These are phyloP conservation scores for Adoxophyes honmai DNA, from an alignment of 1,140 invertebrate genomes.

Conservation along the genomic window DNA sequence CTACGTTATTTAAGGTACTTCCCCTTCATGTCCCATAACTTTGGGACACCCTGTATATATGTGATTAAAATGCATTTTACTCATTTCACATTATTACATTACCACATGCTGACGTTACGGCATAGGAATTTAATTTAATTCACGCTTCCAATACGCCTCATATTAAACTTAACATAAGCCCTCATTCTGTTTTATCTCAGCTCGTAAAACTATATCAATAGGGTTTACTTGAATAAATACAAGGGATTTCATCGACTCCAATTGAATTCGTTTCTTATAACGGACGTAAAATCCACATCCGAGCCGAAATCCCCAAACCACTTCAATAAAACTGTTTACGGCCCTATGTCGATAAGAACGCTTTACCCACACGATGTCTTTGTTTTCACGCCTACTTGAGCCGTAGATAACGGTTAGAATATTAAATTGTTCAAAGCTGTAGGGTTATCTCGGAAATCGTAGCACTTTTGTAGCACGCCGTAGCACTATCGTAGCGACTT, in stretches of 20 bases:
- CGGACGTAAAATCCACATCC: constrained; percentile 1
- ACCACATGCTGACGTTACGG: too few relatives aligned
- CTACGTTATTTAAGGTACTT: too few relatives aligned
- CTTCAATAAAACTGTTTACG: constrained; percentile 11
- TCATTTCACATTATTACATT: too few relatives aligned
- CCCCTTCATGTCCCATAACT: too few relatives aligned
- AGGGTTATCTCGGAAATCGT: not conserved
- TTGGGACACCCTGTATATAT: too few relatives aligned
- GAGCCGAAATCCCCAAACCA: constrained; percentile 1
- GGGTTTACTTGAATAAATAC: not conserved
- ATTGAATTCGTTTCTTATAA: constrained; percentile 1
- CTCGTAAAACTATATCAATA: not conserved
- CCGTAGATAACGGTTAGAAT: not conserved
- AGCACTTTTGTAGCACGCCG: too few relatives aligned
- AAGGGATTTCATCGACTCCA: not conserved
- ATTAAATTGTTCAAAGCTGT: not conserved
- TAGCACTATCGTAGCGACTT: too few relatives aligned
- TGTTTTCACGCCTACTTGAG: not conserved
- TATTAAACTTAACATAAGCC: too few relatives aligned
- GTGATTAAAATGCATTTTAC: too few relatives aligned
- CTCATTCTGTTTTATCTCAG: too few relatives aligned
- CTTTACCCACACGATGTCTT: not conserved
- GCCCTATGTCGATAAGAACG: not conserved
- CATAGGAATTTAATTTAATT: too few relatives aligned
- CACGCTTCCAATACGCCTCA: too few relatives aligned